Evolutionary conservation across 2,888 invertebrate species (phyloP), one percentile per base, ranked within the genome.

Genomic region (Hymenopus coronatus): DNA sequence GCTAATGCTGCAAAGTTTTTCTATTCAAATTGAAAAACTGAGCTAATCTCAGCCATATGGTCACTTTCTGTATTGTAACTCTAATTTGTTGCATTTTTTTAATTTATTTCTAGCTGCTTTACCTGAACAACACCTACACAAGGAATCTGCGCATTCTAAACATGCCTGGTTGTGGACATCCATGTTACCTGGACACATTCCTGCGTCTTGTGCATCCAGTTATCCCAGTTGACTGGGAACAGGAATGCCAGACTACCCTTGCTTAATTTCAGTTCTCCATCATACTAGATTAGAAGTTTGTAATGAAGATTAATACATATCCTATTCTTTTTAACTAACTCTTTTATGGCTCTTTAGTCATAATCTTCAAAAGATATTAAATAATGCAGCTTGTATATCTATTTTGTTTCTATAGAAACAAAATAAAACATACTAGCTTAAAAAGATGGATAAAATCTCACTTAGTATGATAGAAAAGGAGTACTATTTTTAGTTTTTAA

Each of bases 191-290:
- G 90, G 92, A 92, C 0, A 93, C 94, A 89, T 96, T 97, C 91
- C 92, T 92, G 14, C 91, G 93, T 54, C 92, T 95, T 28, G 93
- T 96, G 90, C 92, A 94, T 88, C 94, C 95, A 85, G 92, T 96
- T 20, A 93, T 96, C 87, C 95, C 97, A 0, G 92, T 93, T 1
- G 94, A 97, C 92, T 97, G 96, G 95, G 95, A 96, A 89, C 93
- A 94, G 15, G 96, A 96, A 91, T 97, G 97, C 86, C 87, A 84
- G 27, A 88, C 33, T 40, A 82, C 82, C 54, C 54, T 70, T 70
- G 54, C 54, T 70, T 70, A 70, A 70, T 14, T 70, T 70, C 15
- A 20, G 54, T 70, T 40, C 54, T 20, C 25, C 25, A 70, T 70
- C 20, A 20, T 4, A 3, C 6, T 70, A 20, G 54, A 6, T 20